phyloP scores from a whole-genome alignment of 2,888 invertebrate species.

The Platycheirus albimanus region DNA sequence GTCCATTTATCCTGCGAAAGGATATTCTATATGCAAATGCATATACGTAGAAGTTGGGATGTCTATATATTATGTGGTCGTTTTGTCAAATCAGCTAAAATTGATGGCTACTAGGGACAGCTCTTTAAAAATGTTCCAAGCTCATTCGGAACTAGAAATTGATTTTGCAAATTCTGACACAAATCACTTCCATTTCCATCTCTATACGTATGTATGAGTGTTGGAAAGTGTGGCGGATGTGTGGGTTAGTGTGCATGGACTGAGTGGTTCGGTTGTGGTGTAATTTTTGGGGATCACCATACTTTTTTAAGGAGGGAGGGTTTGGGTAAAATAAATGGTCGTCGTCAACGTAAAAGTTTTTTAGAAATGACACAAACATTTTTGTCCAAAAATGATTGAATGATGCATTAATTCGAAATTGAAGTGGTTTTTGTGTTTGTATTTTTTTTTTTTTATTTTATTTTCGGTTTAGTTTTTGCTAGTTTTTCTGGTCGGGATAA shows the following conservation, averaged over 20 bases:
- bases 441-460: too few relatives aligned
- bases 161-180: constrained; percentile 68
- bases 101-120: constrained; percentile 52
- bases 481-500: not conserved
- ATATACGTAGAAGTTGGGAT: too few relatives aligned
- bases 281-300: constrained; percentile 42
- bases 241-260: not conserved
- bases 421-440: constrained; percentile 20
- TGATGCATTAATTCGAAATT: constrained; percentile 59
- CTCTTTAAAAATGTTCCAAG: constrained; percentile 48
- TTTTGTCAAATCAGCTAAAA: constrained; percentile 71
- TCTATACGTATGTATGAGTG: constrained; percentile 5
- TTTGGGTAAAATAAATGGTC: constrained; percentile 44
- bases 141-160: constrained; percentile 36
- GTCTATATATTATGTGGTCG: too few relatives aligned
- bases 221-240: not conserved
- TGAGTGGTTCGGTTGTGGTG: constrained; percentile 43
- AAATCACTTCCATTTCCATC: constrained; percentile 59
- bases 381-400: constrained; percentile 49
- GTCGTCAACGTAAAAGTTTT: constrained; percentile 48
- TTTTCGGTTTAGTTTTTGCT: too few relatives aligned
- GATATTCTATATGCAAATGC: too few relatives aligned
- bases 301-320: constrained; percentile 17
- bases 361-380: constrained; percentile 35
- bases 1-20: constrained; percentile 44